A percentile compares a stretch with the other conserved stretches of the same genome.
Evolutionary conservation across 2,113 vertebrate species (phyloP).

Genomic region (Leiothrix lutea): DNA sequence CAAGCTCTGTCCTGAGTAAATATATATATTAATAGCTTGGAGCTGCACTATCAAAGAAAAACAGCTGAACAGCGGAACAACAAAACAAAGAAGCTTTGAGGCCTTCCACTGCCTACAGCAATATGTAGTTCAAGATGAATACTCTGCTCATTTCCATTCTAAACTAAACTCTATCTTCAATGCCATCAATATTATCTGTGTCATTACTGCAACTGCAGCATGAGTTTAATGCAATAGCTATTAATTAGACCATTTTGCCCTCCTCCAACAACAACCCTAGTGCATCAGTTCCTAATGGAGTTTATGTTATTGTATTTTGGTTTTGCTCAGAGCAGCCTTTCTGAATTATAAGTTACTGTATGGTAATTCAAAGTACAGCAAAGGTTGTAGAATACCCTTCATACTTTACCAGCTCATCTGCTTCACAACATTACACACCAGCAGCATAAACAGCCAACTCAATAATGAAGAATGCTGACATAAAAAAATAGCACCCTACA

Average conservation of each 20-base stretch:
- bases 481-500: not conserved
- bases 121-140: slow-evolving; percentile 18
- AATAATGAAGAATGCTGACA: slow-evolving; percentile 44
- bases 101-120: slow-evolving; percentile 13
- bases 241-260: slow-evolving; percentile 60
- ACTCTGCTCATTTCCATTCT: slow-evolving; percentile 55
- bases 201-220: slow-evolving; percentile 29
- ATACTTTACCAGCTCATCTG: slow-evolving; percentile 48
- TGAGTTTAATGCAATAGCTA: slow-evolving; percentile 51
- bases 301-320: slow-evolving; percentile 36
- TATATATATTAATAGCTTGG: slow-evolving; percentile 15
- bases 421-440: slow-evolving; percentile 51
- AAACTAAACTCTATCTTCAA: slow-evolving; percentile 39
- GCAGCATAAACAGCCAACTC: slow-evolving; percentile 43
- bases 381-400: slow-evolving; percentile 51
- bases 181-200: slow-evolving; percentile 60
- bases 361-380: slow-evolving; percentile 4
- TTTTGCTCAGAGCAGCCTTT: slow-evolving; percentile 31
- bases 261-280: not conserved
- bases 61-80: slow-evolving; percentile 10
- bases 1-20: not conserved
- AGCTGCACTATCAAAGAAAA: slow-evolving; percentile 30
- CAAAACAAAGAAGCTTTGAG: slow-evolving; percentile 15
- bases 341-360: slow-evolving; percentile 33
- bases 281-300: slow-evolving; percentile 29